phyloP scores from a whole-genome alignment of 2,888 invertebrate genomes.

The Diplolepis rosae region DNA sequence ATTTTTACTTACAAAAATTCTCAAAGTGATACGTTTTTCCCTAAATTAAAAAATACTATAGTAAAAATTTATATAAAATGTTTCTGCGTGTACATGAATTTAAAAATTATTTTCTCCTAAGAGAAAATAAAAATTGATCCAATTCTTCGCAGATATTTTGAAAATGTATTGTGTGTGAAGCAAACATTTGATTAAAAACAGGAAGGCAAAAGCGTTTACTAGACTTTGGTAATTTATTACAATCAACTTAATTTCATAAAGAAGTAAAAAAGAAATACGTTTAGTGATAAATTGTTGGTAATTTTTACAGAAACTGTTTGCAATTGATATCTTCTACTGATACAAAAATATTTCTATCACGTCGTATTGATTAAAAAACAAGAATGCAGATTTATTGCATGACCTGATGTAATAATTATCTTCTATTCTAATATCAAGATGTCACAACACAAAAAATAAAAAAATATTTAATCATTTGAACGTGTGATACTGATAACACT shows the following conservation, averaged over 20 bases:
- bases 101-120: too few relatives aligned
- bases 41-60: too few relatives aligned
- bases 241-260: constrained; percentile 2
- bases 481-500: too few relatives aligned
- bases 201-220: not conserved
- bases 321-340: constrained; percentile 2
- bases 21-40: too few relatives aligned
- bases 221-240: not conserved
- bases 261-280: not conserved
- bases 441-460: too few relatives aligned
- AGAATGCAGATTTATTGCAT: not conserved
- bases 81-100: too few relatives aligned
- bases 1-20: too few relatives aligned
- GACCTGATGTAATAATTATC: not conserved
- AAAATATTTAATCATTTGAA: not conserved
- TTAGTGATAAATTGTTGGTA: not conserved
- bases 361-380: not conserved
- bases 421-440: too few relatives aligned
- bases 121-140: too few relatives aligned
- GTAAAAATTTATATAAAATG: too few relatives aligned
- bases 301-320: not conserved
- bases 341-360: not conserved
- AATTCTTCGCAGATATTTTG: too few relatives aligned
- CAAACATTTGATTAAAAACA: not conserved
- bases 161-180: too few relatives aligned